Conservation (phyloP, 2,888 invertebrate genomes). For the Ptilodon capucinus region DNA sequence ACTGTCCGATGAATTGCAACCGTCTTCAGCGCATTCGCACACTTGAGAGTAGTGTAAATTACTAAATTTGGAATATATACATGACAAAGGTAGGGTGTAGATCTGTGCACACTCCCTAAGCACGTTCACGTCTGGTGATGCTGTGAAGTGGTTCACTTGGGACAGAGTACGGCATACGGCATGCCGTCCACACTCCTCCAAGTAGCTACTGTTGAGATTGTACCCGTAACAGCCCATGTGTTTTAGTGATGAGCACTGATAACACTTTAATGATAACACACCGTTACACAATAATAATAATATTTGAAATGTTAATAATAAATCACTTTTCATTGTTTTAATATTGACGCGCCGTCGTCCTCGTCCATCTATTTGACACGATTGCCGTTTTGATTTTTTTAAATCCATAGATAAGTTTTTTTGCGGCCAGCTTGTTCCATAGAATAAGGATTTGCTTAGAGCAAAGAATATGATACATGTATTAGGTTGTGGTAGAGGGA, state of each 20-base stretch:
- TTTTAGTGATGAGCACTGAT: conserved; percentile 57
- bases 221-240: conserved; percentile 52
- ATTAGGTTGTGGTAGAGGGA: no score
- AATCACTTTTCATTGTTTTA: conserved; percentile 37
- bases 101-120: conserved; percentile 67
- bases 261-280: conserved; percentile 55
- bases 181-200: conserved; percentile 48
- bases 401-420: no score
- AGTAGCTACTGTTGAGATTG: conserved; percentile 45
- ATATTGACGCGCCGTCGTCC: no score
- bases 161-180: conserved; percentile 60
- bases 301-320: conserved; percentile 13
- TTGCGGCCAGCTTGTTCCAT: no score
- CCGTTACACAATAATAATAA: conserved; percentile 33
- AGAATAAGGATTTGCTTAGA: no score
- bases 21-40: conserved; percentile 65
- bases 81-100: conserved; percentile 47
- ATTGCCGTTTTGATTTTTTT: no score
- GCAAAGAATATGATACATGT: no score
- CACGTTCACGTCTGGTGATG: conserved; percentile 49
- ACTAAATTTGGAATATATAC: conserved; percentile 56
- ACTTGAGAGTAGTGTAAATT: conserved; percentile 60
- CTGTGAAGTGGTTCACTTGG: conserved; percentile 62
- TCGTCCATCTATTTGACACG: not conserved
- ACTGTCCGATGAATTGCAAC: conserved; percentile 52